Conservation (phyloP, 1,140 invertebrate species). For the Bombus vancouverensis region DNA sequence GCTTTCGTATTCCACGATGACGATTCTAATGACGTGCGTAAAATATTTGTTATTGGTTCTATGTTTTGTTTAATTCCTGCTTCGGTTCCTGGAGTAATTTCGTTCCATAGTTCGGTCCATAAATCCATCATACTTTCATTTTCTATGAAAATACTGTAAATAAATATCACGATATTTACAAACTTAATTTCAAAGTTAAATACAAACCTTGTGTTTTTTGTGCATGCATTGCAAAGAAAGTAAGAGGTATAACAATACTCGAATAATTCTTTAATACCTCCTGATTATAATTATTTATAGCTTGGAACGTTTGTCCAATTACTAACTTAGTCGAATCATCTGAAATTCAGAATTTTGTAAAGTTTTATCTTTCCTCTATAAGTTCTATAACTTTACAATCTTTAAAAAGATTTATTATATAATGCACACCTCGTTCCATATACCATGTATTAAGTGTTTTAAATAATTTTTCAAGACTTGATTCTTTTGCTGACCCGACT, state of each 20-base stretch:
- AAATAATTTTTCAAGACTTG: constrained; percentile 93
- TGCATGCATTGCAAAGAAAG: constrained; percentile 95
- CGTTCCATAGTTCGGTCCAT: constrained; percentile 95
- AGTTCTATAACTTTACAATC: not conserved
- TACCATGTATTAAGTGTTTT: constrained; percentile 91
- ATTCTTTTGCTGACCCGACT: constrained; percentile 93
- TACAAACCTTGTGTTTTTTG: constrained; percentile 85
- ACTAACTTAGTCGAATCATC: constrained; percentile 89
- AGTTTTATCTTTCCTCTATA: not conserved
- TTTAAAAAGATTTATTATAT: not conserved
- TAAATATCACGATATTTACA: constrained; percentile 9
- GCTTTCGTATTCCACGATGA: constrained; percentile 94
- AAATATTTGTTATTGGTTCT: constrained; percentile 87
- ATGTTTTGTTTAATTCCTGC: constrained; percentile 91
- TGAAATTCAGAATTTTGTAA: constrained; percentile 65
- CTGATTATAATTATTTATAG: constrained; percentile 91
- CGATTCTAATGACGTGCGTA: constrained; percentile 88
- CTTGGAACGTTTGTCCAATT: constrained; percentile 90
- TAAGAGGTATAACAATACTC: constrained; percentile 90
- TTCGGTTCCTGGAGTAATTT: constrained; percentile 93
- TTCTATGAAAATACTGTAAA: constrained; percentile 72
- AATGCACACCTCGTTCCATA: constrained; percentile 87
- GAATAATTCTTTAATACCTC: constrained; percentile 92
- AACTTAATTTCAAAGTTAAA: not conserved
- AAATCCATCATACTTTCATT: constrained; percentile 86